These are phyloP conservation scores for Lophius americanus DNA, from an alignment of 2,797 vertebrate species.

Conservation along the genomic window DNA sequence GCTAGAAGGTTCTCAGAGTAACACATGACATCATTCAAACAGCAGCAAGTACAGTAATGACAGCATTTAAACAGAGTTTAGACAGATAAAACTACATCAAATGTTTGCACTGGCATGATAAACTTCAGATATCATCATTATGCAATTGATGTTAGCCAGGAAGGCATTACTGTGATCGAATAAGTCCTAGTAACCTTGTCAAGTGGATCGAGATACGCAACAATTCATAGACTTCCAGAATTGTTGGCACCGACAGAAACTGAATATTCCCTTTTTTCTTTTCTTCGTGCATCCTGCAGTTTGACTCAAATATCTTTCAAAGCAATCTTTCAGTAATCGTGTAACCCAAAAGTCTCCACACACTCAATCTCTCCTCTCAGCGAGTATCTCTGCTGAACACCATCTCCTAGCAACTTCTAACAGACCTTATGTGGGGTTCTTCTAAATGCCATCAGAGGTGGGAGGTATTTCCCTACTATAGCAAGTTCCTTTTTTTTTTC, in stretches of 20 bases:
- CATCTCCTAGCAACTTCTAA: neutral
- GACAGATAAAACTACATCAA: constrained; percentile 1
- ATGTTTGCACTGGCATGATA: neutral
- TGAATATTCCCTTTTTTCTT: neutral
- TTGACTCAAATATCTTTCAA: neutral
- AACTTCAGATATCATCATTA: neutral
- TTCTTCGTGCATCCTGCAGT: neutral
- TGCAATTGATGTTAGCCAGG: neutral
- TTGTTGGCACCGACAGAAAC: neutral
- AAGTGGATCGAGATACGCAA: too few relatives aligned
- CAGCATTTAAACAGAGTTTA: constrained; percentile 10
- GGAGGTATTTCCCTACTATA: neutral
- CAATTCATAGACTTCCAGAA: neutral
- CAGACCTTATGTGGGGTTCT: neutral
- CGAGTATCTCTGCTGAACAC: neutral
- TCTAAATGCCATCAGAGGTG: too few relatives aligned
- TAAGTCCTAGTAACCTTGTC: neutral
- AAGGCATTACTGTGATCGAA: neutral
- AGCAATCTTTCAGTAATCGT: neutral
- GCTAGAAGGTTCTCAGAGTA: neutral
- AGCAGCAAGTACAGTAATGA: neutral
- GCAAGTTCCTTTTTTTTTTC: too few relatives aligned
- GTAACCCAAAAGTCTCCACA: too few relatives aligned
- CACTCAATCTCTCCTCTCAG: neutral
- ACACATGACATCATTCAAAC: neutral